A percentile compares a stretch with the other conserved stretches of the same genome.
Evolutionary conservation across 2,113 vertebrate genomes (phyloP).

Genomic region (Abramis brama): DNA sequence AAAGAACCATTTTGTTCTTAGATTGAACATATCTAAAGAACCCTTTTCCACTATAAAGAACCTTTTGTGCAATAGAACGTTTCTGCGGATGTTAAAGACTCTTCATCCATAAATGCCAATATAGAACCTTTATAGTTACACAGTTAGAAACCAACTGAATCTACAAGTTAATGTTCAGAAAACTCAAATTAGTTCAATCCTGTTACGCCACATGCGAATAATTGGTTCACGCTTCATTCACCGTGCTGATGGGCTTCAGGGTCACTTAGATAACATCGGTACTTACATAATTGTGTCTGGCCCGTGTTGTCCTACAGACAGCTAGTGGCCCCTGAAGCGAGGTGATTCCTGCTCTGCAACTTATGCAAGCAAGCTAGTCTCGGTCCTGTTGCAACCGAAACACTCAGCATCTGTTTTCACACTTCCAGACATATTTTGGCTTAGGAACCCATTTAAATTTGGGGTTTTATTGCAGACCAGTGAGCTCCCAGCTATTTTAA

Average conservation of each 20-base stretch:
- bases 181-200: background rate
- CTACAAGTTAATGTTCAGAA: background rate
- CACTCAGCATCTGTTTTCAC: background rate
- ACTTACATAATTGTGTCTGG: conserved; percentile 28
- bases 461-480: background rate
- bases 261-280: conserved; percentile 37
- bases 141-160: background rate
- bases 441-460: background rate
- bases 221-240: background rate
- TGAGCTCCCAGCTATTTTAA: background rate
- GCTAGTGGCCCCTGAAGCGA: conserved; percentile 21
- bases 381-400: background rate
- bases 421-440: conserved; percentile 3
- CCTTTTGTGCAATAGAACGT: background rate
- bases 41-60: background rate
- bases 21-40: background rate
- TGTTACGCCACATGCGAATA: background rate
- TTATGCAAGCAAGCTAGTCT: background rate
- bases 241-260: background rate
- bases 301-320: conserved; percentile 30
- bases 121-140: background rate
- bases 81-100: background rate
- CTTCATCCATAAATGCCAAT: background rate
- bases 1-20: background rate
- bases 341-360: background rate